These are phyloP conservation scores for Parus major DNA, from an alignment of 2,113 vertebrate genomes.

Conservation along the genomic window DNA sequence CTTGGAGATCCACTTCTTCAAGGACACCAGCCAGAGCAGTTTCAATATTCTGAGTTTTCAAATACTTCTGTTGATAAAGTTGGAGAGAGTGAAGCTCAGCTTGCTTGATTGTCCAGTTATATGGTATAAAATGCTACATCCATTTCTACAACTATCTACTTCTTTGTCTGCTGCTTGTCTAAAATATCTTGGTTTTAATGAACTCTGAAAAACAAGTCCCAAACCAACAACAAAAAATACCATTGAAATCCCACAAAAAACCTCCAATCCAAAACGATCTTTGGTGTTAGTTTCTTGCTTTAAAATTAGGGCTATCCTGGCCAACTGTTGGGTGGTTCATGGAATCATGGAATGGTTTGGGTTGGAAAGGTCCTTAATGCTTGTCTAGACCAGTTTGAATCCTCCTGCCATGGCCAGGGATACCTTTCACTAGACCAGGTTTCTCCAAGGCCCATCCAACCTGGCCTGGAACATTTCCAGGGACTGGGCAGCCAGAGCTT, in stretches of 20 bases:
- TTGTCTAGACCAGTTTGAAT: background rate
- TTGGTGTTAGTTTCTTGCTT: background rate
- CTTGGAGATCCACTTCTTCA: background rate
- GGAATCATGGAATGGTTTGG: background rate
- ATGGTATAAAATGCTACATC: background rate
- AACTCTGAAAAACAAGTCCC: background rate
- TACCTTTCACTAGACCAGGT: fast-evolving
- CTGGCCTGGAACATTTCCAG: background rate
- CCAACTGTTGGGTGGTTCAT: background rate
- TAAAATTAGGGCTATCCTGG: fast-evolving
- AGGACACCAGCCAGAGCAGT: background rate
- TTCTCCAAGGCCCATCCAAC: fast-evolving
- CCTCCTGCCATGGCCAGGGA: background rate
- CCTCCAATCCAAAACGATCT: no score
- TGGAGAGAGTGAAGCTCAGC: background rate
- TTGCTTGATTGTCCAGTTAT: background rate
- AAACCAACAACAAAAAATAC: background rate
- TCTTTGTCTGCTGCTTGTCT: background rate
- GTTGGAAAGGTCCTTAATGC: background rate
- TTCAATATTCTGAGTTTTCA: background rate
- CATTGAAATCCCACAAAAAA: background rate
- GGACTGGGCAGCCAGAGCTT: fast-evolving
- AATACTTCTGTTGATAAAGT: background rate
- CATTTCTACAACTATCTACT: background rate
- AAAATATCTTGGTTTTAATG: background rate